phyloP scores from a whole-genome alignment of 2,797 vertebrate genomes.

The Odontamblyopus rebecca region DNA sequence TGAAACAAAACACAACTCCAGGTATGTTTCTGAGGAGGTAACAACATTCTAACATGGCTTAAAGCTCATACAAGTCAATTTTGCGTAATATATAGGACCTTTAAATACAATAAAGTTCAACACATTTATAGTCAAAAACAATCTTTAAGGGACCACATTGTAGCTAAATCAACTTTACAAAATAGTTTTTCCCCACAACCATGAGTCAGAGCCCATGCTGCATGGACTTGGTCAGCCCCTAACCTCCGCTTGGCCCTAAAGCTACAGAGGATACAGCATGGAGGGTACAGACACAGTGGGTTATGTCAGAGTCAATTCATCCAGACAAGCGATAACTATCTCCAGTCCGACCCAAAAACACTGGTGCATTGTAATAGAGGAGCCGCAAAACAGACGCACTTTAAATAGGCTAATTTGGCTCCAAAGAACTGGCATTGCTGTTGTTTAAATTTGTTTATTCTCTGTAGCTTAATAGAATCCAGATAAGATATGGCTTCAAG shows the following conservation, averaged over 20 bases:
- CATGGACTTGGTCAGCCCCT: constrained; percentile 31
- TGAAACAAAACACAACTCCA: too few relatives aligned
- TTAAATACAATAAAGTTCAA: neutral
- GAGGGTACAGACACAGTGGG: constrained; percentile 39
- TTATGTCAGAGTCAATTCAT: constrained; percentile 35
- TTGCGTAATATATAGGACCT: neutral
- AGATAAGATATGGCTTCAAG: neutral
- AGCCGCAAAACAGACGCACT: neutral
- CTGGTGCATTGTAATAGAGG: constrained; percentile 32
- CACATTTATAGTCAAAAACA: neutral
- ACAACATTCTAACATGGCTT: too few relatives aligned
- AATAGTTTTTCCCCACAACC: neutral
- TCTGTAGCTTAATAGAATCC: neutral
- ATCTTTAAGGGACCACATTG: neutral
- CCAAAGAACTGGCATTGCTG: constrained; percentile 9
- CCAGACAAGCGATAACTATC: constrained; percentile 63
- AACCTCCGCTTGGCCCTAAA: constrained; percentile 21
- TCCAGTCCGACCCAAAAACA: constrained; percentile 39
- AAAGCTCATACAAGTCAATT: too few relatives aligned
- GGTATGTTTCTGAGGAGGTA: too few relatives aligned
- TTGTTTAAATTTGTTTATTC: neutral
- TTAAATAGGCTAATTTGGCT: constrained; percentile 15
- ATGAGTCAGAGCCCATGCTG: constrained; percentile 52
- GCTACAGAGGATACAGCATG: constrained; percentile 29
- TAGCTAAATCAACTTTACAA: neutral